Conservation (phyloP, 2,797 vertebrate species). For the Sebastes matsubarae region DNA sequence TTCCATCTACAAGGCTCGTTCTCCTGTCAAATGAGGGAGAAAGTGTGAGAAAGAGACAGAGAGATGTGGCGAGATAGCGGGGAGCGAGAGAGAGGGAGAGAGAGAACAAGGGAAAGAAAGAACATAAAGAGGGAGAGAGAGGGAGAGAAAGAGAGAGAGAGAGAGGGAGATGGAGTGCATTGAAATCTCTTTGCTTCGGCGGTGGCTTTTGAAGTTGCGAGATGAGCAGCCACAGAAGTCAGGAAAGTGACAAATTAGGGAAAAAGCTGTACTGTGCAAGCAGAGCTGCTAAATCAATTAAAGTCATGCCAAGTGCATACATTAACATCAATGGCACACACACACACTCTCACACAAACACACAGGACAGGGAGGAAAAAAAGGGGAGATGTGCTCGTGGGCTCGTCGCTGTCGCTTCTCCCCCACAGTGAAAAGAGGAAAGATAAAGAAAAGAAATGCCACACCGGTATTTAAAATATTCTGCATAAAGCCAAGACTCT, state of each 20-base stretch:
- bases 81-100: slow-evolving; percentile 29
- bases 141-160: slow-evolving; percentile 29
- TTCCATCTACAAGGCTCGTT: slow-evolving; percentile 76
- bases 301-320: slow-evolving; percentile 80
- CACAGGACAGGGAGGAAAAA: slow-evolving; percentile 39
- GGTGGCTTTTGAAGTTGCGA: slow-evolving; percentile 81
- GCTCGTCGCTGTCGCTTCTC: slow-evolving; percentile 61
- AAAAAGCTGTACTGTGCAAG: slow-evolving; percentile 79
- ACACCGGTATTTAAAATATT: slow-evolving; percentile 84
- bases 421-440: slow-evolving; percentile 64
- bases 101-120: slow-evolving; percentile 63
- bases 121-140: slow-evolving; percentile 39
- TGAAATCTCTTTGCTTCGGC: slow-evolving; percentile 77
- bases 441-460: slow-evolving; percentile 68
- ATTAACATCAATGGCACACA: slow-evolving; percentile 73
- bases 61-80: slow-evolving; percentile 53
- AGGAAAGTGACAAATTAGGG: slow-evolving; percentile 85
- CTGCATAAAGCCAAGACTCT: slow-evolving; percentile 79
- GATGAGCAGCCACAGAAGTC: slow-evolving; percentile 82
- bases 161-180: slow-evolving; percentile 48
- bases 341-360: slow-evolving; percentile 21
- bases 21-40: slow-evolving; percentile 73
- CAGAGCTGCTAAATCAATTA: slow-evolving; percentile 84
- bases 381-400: slow-evolving; percentile 52
- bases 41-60: slow-evolving; percentile 52